Conservation (phyloP, 2,113 vertebrate species). For the Rhodinocichla rosea region DNA sequence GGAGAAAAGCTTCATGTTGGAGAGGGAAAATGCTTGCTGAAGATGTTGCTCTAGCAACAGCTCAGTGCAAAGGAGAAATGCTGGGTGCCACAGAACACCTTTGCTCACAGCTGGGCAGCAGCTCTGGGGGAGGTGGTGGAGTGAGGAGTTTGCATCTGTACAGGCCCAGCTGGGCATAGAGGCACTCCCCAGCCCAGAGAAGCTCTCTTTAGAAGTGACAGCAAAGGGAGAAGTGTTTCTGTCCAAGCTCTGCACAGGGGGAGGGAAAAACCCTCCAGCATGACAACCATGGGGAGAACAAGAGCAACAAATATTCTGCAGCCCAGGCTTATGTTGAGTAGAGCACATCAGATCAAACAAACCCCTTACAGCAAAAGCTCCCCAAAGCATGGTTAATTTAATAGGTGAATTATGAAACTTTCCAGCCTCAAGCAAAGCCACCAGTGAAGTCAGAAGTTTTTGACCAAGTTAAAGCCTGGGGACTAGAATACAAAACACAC, state of each 20-base stretch:
- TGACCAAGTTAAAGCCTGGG: neutral
- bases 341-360: slow-evolving; percentile 15
- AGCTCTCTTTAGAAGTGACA: neutral
- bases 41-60: neutral
- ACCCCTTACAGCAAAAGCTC: neutral
- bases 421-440: slow-evolving; percentile 41
- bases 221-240: neutral
- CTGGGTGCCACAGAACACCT: neutral
- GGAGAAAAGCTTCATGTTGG: neutral
- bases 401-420: slow-evolving; percentile 37
- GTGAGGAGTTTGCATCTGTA: neutral
- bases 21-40: neutral
- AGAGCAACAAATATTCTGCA: neutral
- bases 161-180: neutral
- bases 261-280: neutral
- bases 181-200: neutral
- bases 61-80: neutral
- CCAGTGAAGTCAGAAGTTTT: neutral
- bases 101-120: neutral
- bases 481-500: neutral
- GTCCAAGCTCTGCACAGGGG: neutral
- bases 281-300: neutral
- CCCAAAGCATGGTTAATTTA: slow-evolving; percentile 41
- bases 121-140: neutral
- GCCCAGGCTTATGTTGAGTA: neutral